Evolutionary conservation across 2,797 vertebrate genomes (phyloP).

Genomic region (Capromys pilorides): DNA sequence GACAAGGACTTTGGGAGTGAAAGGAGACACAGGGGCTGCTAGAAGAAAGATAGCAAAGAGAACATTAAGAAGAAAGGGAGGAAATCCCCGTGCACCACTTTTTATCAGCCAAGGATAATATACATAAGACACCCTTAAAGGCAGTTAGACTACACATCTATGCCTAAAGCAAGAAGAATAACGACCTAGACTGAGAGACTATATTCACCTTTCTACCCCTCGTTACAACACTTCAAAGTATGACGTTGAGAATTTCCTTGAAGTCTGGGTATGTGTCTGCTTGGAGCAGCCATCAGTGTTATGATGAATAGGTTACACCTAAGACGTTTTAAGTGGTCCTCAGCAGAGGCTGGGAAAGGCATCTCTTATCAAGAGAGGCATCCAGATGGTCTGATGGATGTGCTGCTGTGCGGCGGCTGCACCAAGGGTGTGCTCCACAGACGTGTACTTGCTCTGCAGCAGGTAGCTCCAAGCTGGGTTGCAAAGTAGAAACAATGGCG

Average conservation of each 20-base stretch:
- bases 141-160: background rate
- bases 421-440: conserved; percentile 33
- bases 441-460: background rate
- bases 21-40: background rate
- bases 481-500: conserved; percentile 65
- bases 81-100: background rate
- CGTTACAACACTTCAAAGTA: background rate
- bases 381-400: conserved; percentile 22
- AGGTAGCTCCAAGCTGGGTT: conserved; percentile 58
- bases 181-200: background rate
- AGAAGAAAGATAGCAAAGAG: background rate
- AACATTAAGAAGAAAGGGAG: background rate
- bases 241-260: background rate
- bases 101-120: background rate
- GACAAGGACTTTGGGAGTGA: background rate
- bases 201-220: background rate
- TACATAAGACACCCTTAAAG: background rate
- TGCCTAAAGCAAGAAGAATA: background rate
- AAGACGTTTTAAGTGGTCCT: conserved; percentile 24
- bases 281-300: background rate
- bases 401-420: background rate
- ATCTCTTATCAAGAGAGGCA: conserved; percentile 46
- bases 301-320: background rate
- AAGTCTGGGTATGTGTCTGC: background rate
- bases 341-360: background rate